Conservation (phyloP, 2,888 invertebrate species). For the Melipona beecheii region DNA sequence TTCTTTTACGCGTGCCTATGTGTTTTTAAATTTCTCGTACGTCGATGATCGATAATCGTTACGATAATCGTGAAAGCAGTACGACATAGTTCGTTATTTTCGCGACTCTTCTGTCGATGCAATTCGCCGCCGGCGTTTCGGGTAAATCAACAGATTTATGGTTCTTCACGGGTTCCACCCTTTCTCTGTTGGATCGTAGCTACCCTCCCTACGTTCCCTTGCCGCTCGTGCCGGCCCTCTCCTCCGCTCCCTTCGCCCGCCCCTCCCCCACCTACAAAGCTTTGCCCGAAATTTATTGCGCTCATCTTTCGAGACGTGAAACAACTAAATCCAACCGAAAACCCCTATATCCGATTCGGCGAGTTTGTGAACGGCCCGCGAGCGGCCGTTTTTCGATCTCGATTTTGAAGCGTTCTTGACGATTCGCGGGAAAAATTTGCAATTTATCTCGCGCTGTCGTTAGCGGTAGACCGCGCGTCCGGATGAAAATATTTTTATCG, state of each 20-base stretch:
- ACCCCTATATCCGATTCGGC: background rate
- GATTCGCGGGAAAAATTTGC: background rate
- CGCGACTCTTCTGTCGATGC: slow-evolving; percentile 64
- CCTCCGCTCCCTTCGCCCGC: slow-evolving; percentile 10
- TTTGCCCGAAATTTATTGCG: slow-evolving; percentile 61
- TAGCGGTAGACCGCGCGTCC: background rate
- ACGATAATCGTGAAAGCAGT: slow-evolving; percentile 49
- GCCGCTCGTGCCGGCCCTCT: slow-evolving; percentile 21
- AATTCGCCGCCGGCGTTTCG: slow-evolving; percentile 61
- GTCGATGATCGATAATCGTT: slow-evolving; percentile 31
- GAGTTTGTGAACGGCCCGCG: background rate
- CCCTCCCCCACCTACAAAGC: background rate
- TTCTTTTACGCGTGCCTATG: background rate
- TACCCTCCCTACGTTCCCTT: slow-evolving; percentile 27
- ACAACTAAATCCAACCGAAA: slow-evolving; percentile 40
- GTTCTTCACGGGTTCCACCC: slow-evolving; percentile 72
- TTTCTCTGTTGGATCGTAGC: slow-evolving; percentile 71
- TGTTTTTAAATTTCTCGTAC: slow-evolving; percentile 1
- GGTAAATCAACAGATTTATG: slow-evolving; percentile 77
- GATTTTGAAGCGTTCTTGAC: background rate
- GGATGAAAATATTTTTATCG: background rate
- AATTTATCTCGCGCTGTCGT: background rate
- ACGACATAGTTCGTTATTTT: slow-evolving; percentile 74
- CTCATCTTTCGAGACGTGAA: slow-evolving; percentile 47
- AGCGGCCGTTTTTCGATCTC: background rate